Base-by-base conservation (phyloP, 2,888 invertebrate species). In the Caenorhabditis japonica region DNA sequence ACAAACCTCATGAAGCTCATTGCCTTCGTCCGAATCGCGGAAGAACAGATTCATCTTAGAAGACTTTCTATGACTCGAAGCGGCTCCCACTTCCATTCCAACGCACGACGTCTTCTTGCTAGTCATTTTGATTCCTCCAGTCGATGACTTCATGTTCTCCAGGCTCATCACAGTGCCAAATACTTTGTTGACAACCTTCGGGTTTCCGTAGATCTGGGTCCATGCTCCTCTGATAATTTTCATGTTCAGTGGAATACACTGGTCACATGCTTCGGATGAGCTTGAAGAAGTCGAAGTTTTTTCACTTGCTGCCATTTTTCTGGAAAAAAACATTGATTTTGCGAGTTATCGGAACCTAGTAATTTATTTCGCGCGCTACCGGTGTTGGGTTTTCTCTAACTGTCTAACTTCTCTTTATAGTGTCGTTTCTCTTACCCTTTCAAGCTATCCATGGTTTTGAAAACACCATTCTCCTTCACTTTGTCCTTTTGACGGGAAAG, bases 201-300 rank as follows among this genome's bases (percentile, higher is more conserved):
- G 80, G 52, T 83, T 84, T 21, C 83, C 84, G 59, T 84, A 84
- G 33, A 84, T 79, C 78, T 80, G 23, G 19, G 84, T 84, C 84
- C 84, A 84, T 17, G 79, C 75, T 3, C 84, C 84, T 53, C 75
- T 51, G 43, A 84, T 33, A 73, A 76, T 77, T 36, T 75, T 74
- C n/a, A 79, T 23, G n/a, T 77, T 68, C 33, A 83, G 43, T 15
- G 81, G 79, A 25, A 80, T 66, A 49, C 84, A 84, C 30, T 77
- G 77, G 17, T 76, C 70, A 44, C 84, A 84, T 0, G 69, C 62
- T 33, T 73, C 73, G 3, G 39, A 38, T 55, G 58, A 46, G 25
- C 27, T 56, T 25, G 44, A 56, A 4, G 52, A 27, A n/a, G 61
- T 59, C 12, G 72, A 39, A 8, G 72, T 59, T 49, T 64, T 39